phyloP scores from a whole-genome alignment of 2,797 vertebrate genomes.

The Galago senegalensis region DNA sequence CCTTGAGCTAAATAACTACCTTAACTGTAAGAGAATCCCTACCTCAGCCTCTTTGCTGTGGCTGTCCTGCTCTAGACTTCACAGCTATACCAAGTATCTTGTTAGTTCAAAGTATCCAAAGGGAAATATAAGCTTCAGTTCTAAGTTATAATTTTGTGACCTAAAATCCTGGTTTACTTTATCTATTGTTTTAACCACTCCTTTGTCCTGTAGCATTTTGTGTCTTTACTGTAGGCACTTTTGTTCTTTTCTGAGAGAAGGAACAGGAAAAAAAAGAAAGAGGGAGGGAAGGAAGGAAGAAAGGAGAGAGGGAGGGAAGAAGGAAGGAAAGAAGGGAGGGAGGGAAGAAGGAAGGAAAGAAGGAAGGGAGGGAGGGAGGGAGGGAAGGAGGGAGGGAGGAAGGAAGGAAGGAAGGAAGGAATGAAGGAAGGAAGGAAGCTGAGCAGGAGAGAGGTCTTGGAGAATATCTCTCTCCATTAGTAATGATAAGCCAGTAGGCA shows the following conservation, averaged over 20 bases:
- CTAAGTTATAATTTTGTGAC: not conserved
- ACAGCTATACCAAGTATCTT: not conserved
- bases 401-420: not conserved
- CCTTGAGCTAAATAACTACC: not conserved
- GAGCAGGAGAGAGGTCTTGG: not conserved
- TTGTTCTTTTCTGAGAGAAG: conserved; percentile 1
- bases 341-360: too few relatives aligned
- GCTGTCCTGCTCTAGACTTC: not conserved
- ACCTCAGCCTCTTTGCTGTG: not conserved
- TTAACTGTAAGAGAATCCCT: not conserved
- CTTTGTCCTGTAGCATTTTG: not conserved
- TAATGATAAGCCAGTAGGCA: not conserved
- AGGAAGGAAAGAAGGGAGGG: too few relatives aligned
- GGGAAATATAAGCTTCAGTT: not conserved
- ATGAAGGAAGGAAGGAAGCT: too few relatives aligned
- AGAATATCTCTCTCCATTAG: not conserved
- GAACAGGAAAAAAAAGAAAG: not conserved
- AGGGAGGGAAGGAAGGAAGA: fast-evolving
- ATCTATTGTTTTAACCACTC: not conserved
- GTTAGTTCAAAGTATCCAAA: not conserved
- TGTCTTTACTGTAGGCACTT: not conserved
- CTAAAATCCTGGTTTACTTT: not conserved
- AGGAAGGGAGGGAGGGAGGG: fast-evolving
- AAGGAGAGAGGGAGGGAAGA: fast-evolving
- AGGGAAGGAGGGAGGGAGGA: fast-evolving